Evolutionary conservation across 2,888 invertebrate genomes (phyloP).

Genomic region (Punctoribates punctum): DNA sequence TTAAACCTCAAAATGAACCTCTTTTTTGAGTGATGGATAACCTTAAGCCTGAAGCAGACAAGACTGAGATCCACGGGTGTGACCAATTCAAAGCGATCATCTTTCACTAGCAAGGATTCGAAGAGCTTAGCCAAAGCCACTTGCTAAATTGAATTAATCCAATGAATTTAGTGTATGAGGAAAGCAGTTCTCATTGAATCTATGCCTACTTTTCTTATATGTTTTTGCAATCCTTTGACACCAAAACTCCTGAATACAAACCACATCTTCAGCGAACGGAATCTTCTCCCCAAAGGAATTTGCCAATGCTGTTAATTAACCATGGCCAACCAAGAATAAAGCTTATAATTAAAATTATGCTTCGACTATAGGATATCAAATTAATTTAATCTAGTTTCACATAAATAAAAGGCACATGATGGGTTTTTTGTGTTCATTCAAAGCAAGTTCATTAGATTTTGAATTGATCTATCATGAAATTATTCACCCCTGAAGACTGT

Average conservation of each 20-base stretch:
- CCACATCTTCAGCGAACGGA: slow-evolving; percentile 89
- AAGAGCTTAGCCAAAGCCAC: slow-evolving; percentile 69
- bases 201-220: slow-evolving; percentile 65
- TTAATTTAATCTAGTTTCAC: no score
- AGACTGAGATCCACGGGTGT: slow-evolving; percentile 84
- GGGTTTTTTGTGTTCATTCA: no score
- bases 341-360: no score
- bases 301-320: slow-evolving; percentile 65
- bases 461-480: no score
- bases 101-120: slow-evolving; percentile 65
- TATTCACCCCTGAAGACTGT: no score
- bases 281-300: slow-evolving; percentile 78
- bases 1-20: background rate
- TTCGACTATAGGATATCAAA: no score
- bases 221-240: slow-evolving; percentile 67
- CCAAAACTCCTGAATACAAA: slow-evolving; percentile 80
- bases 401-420: no score
- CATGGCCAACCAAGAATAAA: background rate
- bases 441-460: no score
- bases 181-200: background rate
- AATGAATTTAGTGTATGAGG: background rate
- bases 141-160: slow-evolving; percentile 52
- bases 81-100: slow-evolving; percentile 74
- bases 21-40: slow-evolving; percentile 50
- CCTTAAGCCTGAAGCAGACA: slow-evolving; percentile 82